These are phyloP conservation scores for Calypte anna DNA, from an alignment of 2,113 vertebrate genomes.

Conservation along the genomic window DNA sequence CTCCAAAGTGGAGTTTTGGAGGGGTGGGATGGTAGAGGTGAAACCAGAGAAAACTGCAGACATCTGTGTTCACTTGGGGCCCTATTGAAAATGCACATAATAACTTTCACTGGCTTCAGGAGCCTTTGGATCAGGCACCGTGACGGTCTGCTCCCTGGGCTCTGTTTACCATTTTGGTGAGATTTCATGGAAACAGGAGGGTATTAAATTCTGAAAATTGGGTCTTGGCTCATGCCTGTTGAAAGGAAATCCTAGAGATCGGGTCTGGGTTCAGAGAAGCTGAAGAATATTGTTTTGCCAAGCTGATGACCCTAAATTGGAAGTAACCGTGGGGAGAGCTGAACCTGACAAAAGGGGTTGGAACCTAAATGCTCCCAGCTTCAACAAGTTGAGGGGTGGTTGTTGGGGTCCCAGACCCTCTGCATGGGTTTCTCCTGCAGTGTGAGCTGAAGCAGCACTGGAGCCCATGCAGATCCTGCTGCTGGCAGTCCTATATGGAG, in stretches of 20 bases:
- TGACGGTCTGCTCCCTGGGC: background rate
- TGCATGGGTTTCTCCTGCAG: background rate
- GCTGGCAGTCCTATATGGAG: rapidly evolving
- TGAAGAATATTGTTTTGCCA: background rate
- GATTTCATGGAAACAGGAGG: background rate
- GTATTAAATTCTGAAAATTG: slow-evolving; percentile 7
- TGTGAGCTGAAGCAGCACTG: rapidly evolving
- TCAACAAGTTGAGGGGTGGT: rapidly evolving
- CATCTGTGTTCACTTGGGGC: background rate
- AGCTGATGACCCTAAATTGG: background rate
- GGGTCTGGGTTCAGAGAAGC: background rate
- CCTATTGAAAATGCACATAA: slow-evolving; percentile 12
- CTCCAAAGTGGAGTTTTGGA: background rate
- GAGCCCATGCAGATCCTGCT: rapidly evolving
- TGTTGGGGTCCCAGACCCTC: background rate
- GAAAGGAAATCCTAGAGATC: background rate
- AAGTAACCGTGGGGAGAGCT: background rate
- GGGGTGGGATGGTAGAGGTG: background rate
- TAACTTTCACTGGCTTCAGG: slow-evolving; percentile 16
- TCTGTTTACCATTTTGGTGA: slow-evolving; percentile 18
- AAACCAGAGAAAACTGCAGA: slow-evolving; percentile 36
- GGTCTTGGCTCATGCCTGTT: background rate
- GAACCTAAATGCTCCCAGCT: background rate
- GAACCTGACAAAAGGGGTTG: background rate
- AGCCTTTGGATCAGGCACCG: background rate